Conservation (phyloP, 2,888 invertebrate species). For the Pasiphila rectangulata region DNA sequence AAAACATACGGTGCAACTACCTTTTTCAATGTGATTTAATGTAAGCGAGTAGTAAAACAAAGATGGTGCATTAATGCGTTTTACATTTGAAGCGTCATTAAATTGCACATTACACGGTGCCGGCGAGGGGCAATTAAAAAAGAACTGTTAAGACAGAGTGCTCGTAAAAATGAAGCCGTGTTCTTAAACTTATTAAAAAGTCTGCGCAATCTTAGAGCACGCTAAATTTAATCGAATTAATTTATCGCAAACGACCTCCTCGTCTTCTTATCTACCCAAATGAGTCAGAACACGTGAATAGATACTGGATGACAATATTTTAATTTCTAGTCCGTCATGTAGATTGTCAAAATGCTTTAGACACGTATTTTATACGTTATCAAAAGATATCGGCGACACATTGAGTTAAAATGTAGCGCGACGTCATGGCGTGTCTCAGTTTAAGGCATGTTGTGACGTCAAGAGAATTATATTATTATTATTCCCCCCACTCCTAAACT, state of each 20-base stretch:
- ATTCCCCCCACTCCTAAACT: too few relatives aligned
- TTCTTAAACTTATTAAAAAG: slow-evolving; percentile 75
- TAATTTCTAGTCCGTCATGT: too few relatives aligned
- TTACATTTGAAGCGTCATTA: slow-evolving; percentile 78
- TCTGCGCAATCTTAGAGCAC: slow-evolving; percentile 58
- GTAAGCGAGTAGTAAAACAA: slow-evolving; percentile 61
- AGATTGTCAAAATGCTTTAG: too few relatives aligned
- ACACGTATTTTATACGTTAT: too few relatives aligned
- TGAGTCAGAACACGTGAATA: slow-evolving; percentile 26
- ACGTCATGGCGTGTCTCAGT: too few relatives aligned
- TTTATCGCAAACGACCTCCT: slow-evolving; percentile 48
- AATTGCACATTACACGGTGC: slow-evolving; percentile 72
- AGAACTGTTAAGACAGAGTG: slow-evolving; percentile 68
- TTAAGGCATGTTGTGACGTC: too few relatives aligned
- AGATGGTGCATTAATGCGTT: slow-evolving; percentile 76
- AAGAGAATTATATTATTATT: too few relatives aligned
- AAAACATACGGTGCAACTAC: slow-evolving; percentile 29
- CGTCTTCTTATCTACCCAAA: slow-evolving; percentile 40
- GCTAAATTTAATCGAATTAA: slow-evolving; percentile 61
- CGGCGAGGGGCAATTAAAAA: slow-evolving; percentile 76
- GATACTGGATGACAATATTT: too few relatives aligned
- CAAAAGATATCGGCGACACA: too few relatives aligned
- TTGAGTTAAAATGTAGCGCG: too few relatives aligned
- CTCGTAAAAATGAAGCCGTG: slow-evolving; percentile 76
- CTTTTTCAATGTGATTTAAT: slow-evolving; percentile 46